A percentile compares a stretch with the other conserved stretches of the same genome.
Conservation (phyloP, 2,888 invertebrate species). For the Volucella bombylans region DNA sequence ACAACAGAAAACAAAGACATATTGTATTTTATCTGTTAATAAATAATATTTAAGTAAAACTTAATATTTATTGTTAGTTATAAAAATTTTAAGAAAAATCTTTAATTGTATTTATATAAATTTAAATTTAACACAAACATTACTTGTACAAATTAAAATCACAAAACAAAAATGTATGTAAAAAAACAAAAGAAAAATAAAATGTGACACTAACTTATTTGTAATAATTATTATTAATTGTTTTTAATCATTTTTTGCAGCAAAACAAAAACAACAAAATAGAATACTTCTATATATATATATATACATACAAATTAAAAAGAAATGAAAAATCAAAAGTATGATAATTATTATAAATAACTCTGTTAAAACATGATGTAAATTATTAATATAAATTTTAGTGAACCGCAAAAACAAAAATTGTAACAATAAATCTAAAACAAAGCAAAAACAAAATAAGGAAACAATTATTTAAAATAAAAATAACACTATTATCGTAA, state of each 20-base stretch:
- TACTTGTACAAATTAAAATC: constrained; percentile 55
- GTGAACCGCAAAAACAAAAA: constrained; percentile 30
- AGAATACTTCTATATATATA: constrained; percentile 32
- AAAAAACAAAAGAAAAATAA: constrained; percentile 5
- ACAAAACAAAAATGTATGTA: constrained; percentile 16
- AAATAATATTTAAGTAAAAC: constrained; percentile 19
- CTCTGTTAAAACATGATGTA: constrained; percentile 44
- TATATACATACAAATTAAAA: constrained; percentile 25
- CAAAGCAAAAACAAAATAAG: not conserved
- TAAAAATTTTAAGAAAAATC: constrained; percentile 16
- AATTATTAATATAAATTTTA: constrained; percentile 55
- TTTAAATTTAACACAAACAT: constrained; percentile 36
- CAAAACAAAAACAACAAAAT: constrained; percentile 38
- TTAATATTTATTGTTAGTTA: constrained; percentile 60
- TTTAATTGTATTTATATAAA: constrained; percentile 33
- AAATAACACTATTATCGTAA: constrained; percentile 50
- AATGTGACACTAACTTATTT: constrained; percentile 31
- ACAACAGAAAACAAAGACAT: not conserved
- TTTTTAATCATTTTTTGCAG: constrained; percentile 43
- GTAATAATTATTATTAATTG: constrained; percentile 33
- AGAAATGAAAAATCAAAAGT: constrained; percentile 13
- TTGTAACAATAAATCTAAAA: constrained; percentile 51
- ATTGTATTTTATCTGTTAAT: constrained; percentile 54
- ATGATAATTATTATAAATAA: constrained; percentile 27
- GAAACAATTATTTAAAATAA: constrained; percentile 50